These are phyloP conservation scores for Drosophila sproati DNA, from an alignment of 1,140 invertebrate genomes.

Conservation along the genomic window DNA sequence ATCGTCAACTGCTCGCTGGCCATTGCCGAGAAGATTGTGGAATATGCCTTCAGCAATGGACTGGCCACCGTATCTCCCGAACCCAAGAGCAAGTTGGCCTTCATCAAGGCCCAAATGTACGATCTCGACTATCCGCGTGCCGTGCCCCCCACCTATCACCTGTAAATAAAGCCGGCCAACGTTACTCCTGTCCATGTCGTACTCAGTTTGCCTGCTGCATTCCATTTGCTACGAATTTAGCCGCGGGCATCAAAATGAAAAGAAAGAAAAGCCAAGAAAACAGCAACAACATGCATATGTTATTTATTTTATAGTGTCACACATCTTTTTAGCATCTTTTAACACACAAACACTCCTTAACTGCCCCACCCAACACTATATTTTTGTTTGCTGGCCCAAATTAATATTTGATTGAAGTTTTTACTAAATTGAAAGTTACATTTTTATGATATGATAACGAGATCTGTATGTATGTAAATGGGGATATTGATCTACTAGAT, in stretches of 20 bases:
- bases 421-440: conserved; percentile 22
- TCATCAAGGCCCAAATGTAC: conserved; percentile 93
- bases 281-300: conserved; percentile 52
- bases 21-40: conserved; percentile 93
- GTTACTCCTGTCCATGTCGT: not conserved
- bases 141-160: conserved; percentile 85
- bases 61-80: conserved; percentile 91
- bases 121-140: conserved; percentile 89
- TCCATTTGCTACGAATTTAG: conserved; percentile 45
- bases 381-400: conserved; percentile 15
- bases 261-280: too few species aligned
- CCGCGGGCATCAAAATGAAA: conserved; percentile 23
- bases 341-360: not conserved
- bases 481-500: conserved; percentile 71
- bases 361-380: conserved; percentile 13
- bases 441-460: conserved; percentile 45
- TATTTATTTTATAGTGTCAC: conserved; percentile 73
- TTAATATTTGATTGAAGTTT: conserved; percentile 22
- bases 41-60: conserved; percentile 95
- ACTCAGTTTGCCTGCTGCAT: conserved; percentile 27
- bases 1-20: conserved; percentile 95
- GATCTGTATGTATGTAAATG: conserved; percentile 61
- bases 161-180: conserved; percentile 45
- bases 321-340: conserved; percentile 49
- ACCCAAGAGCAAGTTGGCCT: conserved; percentile 90